Base-by-base conservation (phyloP, 1,140 invertebrate genomes). In the Spodoptera litura region DNA sequence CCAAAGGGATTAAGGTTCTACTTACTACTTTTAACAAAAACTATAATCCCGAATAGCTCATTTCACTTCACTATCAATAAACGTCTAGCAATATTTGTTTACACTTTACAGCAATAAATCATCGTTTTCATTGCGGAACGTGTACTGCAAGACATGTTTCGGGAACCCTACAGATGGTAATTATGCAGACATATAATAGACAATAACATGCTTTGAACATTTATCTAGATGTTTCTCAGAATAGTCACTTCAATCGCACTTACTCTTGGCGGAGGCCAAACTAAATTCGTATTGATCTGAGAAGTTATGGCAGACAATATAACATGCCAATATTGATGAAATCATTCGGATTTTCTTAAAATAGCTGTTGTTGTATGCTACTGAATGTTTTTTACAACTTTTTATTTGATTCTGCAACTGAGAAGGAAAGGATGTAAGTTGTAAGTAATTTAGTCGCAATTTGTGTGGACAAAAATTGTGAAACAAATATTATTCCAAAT, bases 51-150 rank as follows among this genome's bases (percentile, higher is more conserved):
- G 1, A 55, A 8, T 55, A 25, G 25, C 20, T 25, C 68, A 49
- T 27, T 79, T n/a, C 27, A 58, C 52, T 74, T 79, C 66, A 79
- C 59, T 31, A 74, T 79, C 78, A 74, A 74, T 74, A 79, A 79
- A 79, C 44, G 78, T 53, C 68, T 64, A 11, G 6, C 9, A 27
- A 64, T 58, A 44, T 35, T 13, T 59, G 38, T 58, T 59, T n/a
- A 56, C 6, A 58, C 25, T 58, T 59, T n/a, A 56, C 6, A 58
- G 12, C 49, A 49, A 77, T 77, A 66, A 72, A 71, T 78, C 61
- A 66, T 31, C 13, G 38, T 49, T 31, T 15, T 74, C 59, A 66
- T 78, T 78, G 62, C 78, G 71, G 62, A 75, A 78, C 56, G 52
- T 70, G 52, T 35, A 68, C 25, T 51, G 31, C 51, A 8, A 53